A percentile compares a stretch with the other conserved stretches of the same genome.
phyloP scores from a whole-genome alignment of 2,113 vertebrate genomes.

The Prolemur simus region DNA sequence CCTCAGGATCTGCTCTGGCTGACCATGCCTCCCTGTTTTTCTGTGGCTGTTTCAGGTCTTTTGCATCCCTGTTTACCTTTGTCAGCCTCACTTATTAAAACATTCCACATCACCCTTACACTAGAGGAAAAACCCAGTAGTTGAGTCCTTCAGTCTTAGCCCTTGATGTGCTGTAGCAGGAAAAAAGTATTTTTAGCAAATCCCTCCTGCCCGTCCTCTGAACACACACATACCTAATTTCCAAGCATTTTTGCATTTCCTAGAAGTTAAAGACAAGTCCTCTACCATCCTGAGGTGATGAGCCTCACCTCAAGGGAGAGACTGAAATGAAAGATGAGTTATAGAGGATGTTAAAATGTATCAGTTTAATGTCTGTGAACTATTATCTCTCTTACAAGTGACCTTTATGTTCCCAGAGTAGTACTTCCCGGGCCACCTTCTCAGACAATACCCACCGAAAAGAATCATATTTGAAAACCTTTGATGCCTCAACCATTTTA shows the following conservation, averaged over 20 bases:
- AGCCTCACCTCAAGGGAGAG: not conserved
- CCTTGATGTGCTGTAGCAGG: not conserved
- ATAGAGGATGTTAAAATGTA: not conserved
- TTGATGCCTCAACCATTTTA: not conserved
- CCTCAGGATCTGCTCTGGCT: not conserved
- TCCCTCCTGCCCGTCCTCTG: fast-evolving
- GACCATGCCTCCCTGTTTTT: not conserved
- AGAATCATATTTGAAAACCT: slow-evolving; percentile 5
- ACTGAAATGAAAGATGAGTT: not conserved
- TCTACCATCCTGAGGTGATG: not conserved
- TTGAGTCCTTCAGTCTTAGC: not conserved
- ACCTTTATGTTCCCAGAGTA: not conserved
- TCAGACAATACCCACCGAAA: not conserved
- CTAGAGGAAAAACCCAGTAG: not conserved
- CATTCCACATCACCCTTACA: not conserved
- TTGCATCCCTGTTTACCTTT: not conserved
- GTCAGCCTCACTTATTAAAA: not conserved
- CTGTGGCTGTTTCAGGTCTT: not conserved
- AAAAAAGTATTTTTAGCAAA: not conserved
- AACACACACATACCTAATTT: not conserved
- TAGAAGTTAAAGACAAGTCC: not conserved
- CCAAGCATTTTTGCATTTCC: not conserved
- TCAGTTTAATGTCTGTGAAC: not conserved
- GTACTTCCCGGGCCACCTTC: not conserved
- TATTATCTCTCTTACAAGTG: not conserved